Base-by-base conservation (phyloP, 2,113 vertebrate species). In the Mormyrus iriodes region DNA sequence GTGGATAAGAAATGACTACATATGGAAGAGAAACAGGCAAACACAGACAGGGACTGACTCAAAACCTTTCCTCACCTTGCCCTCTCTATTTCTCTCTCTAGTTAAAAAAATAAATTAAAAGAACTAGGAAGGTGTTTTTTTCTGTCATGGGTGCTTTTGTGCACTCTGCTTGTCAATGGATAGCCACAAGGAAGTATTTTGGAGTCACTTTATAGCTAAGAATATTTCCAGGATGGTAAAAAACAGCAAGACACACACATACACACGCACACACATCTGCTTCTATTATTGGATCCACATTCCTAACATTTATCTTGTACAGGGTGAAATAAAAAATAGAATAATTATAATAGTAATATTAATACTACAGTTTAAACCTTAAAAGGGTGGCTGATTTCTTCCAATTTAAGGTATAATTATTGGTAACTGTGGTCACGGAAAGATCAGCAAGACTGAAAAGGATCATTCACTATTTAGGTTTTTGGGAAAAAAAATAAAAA, bases 1-100 rank as follows among this genome's bases (percentile, higher is more conserved):
- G n/a, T 39, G 86, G 88, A 88, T 88, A 90, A 92, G 89, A 90
- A 92, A 88, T 91, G 51, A 6, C 39, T 61, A 27, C 48, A 24
- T 84, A 12, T 44, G 44, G 82, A 91, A 89, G 90, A 79, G 88
- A 90, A 89, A 88, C 88, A 48, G 86, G 85, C 90, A 88, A 89
- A 87, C n/a, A 90, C 86, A 88, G 87, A 91, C 65, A 55, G 76
- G 73, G 58, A 87, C 69, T 1, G 31, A 86, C 46, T 82, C 49
- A 85, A 61, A 58, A 19, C 13, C 82, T 10, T 46, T 79, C 19
- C 61, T 79, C 83, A 55, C 46, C 21, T 61, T 49, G 89, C 89
- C 65, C 48, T 91, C 88, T 88, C 92, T 88, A 83, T 53, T n/a
- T 44, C 42, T 44, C n/a, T 12, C 27, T 69, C 12, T 69, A 31